Evolutionary conservation across 2,797 vertebrate species (phyloP), one percentile per base, ranked within the genome.

Genomic region (Dendrocincla fuliginosa): DNA sequence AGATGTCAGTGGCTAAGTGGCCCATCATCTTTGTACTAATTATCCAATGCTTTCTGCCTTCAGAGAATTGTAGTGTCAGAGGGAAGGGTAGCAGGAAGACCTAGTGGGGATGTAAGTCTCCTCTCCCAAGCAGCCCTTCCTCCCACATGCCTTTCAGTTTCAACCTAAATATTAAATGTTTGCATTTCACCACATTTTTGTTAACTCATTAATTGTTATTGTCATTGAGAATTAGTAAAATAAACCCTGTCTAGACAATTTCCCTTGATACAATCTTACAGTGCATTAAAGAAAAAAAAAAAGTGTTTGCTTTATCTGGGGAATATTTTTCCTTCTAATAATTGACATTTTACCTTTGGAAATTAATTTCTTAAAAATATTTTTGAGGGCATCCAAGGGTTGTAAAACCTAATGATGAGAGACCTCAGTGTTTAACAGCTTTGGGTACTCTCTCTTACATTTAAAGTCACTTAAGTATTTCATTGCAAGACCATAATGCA

Each of bases 221-320:
- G 2, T 74, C 64, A 85, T 69, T 79, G 68, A 80, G 78, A 92
- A 93, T 68, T 68, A 74, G 57, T 50, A 89, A 87, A 96, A 83
- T 85, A 95, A 96, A 85, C 28, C 23, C 16, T 71, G 89, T 93
- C 89, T 92, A 94, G 93, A 93, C 76, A 80, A 77, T 87, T 97
- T 96, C 89, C 87, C 50, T 89, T 89, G 42, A 61, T 71, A 59
- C 4, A 12, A 92, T 33, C 64, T 92, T 85, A 53, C 2, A 44
- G 10, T 22, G 13, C 8, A 39, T 32, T 46, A 25, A 71, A 44
- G 30, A 19, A 39, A 37, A 55, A 39, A 42, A 37, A 24, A 13
- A 27, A 4, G 37, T 39, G 30, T 16, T 67, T 33, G 7, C 49
- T 92, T 71, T 28, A 77, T 42, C 16, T 84, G n/a, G 16, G 18